phyloP scores from a whole-genome alignment of 2,797 vertebrate species.

The Darevskia mixta region DNA sequence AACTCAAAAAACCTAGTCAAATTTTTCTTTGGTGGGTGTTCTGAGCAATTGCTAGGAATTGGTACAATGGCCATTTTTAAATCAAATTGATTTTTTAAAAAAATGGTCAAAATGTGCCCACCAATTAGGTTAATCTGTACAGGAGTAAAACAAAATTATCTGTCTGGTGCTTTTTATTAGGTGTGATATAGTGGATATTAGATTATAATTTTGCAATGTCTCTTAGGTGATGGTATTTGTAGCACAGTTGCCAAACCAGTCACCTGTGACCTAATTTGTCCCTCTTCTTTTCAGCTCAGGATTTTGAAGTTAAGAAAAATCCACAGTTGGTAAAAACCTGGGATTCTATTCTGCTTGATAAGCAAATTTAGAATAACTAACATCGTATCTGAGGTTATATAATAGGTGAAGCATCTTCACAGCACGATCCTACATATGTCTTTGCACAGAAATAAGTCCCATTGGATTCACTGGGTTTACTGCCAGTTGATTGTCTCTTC shows the following conservation, averaged over 20 bases:
- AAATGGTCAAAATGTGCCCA: background rate
- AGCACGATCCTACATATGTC: too few relatives aligned
- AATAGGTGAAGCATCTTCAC: background rate
- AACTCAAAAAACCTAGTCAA: background rate
- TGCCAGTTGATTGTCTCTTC: background rate
- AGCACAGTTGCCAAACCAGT: conserved; percentile 19
- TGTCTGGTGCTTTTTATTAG: background rate
- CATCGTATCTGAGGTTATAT: background rate
- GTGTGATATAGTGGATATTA: conserved; percentile 11
- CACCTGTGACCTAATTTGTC: background rate
- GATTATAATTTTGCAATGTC: background rate
- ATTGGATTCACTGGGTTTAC: too few relatives aligned
- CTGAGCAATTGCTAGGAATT: conserved; percentile 10
- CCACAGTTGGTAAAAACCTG: background rate
- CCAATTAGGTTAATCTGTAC: conserved; percentile 33
- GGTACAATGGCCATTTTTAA: conserved; percentile 25
- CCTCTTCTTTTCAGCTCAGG: background rate
- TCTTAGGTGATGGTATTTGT: background rate
- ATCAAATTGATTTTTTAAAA: background rate
- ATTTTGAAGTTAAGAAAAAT: conserved; percentile 10
- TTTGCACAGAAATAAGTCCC: too few relatives aligned
- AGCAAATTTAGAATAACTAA: background rate
- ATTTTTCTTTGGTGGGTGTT: background rate
- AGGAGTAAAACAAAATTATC: conserved; percentile 10
- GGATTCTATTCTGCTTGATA: background rate